phyloP scores from a whole-genome alignment of 2,888 invertebrate species.

The Sinodicranocentrus sp. region DNA sequence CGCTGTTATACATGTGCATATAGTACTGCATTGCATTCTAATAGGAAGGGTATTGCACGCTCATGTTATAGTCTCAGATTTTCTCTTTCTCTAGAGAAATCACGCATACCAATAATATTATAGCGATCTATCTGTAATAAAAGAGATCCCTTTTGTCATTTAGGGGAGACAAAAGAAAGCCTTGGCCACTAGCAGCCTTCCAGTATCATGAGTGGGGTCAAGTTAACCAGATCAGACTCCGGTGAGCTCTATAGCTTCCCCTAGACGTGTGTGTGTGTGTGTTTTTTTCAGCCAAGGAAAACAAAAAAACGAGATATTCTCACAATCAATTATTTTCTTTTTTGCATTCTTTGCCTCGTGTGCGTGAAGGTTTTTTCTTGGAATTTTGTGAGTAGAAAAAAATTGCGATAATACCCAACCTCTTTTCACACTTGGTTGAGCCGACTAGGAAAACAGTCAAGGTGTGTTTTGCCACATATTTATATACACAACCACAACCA shows the following conservation, averaged over 20 bases:
- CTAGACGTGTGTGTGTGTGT: neutral
- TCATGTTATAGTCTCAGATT: neutral
- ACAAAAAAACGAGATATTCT: constrained; percentile 5
- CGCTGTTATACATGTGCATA: too few species aligned
- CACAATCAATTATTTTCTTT: constrained; percentile 8
- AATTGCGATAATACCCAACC: too few species aligned
- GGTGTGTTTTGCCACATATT: too few species aligned
- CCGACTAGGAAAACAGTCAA: too few species aligned
- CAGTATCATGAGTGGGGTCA: constrained; percentile 66
- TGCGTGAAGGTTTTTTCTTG: constrained; percentile 11
- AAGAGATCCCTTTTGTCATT: constrained; percentile 35
- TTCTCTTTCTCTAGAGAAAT: constrained; percentile 26
- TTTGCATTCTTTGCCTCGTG: neutral
- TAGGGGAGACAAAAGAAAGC: constrained; percentile 52
- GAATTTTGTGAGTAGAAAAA: neutral
- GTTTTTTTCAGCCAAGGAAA: too few species aligned
- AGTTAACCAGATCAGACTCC: constrained; percentile 60
- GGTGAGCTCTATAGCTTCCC: constrained; percentile 46
- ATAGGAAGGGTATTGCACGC: neutral
- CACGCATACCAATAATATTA: constrained; percentile 31
- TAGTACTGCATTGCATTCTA: too few species aligned
- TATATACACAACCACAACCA: neutral
- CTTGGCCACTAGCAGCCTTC: constrained; percentile 48
- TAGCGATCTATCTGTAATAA: constrained; percentile 19
- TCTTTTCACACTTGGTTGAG: neutral